These are phyloP conservation scores for Thamnaconus septentrionalis DNA, from an alignment of 2,113 vertebrate genomes.

Conservation along the genomic window DNA sequence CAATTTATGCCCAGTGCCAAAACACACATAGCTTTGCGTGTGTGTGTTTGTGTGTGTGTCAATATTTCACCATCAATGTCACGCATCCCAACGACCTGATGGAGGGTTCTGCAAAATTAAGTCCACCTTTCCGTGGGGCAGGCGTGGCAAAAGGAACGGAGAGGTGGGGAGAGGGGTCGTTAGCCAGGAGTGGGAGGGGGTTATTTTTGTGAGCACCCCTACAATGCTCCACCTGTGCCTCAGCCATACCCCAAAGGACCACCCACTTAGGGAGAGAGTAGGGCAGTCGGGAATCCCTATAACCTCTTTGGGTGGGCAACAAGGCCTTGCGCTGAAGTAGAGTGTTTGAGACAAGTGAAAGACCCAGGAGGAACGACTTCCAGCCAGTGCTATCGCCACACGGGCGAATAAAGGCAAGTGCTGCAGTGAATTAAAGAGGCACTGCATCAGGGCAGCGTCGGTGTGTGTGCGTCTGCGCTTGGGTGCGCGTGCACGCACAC, in stretches of 20 bases:
- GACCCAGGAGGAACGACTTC: constrained; percentile 64
- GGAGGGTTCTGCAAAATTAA: constrained; percentile 63
- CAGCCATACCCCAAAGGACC: constrained; percentile 80
- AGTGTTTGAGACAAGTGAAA: constrained; percentile 77
- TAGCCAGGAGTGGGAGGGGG: constrained; percentile 57
- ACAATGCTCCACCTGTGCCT: constrained; percentile 84
- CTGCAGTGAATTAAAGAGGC: constrained; percentile 57
- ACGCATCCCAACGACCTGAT: constrained; percentile 56
- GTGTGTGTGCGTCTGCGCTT: neutral
- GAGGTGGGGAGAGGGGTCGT: constrained; percentile 48
- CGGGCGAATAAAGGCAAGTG: constrained; percentile 59
- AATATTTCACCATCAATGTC: constrained; percentile 58
- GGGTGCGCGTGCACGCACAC: no score
- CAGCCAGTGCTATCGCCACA: constrained; percentile 62
- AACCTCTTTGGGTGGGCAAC: constrained; percentile 84
- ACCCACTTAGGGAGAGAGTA: constrained; percentile 80
- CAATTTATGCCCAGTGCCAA: constrained; percentile 3
- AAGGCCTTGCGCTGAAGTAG: constrained; percentile 75
- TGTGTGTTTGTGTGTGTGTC: constrained; percentile 56
- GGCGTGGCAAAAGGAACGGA: constrained; percentile 48
- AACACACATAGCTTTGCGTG: constrained; percentile 11
- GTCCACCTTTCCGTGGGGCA: constrained; percentile 67
- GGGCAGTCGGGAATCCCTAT: constrained; percentile 76
- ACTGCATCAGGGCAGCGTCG: constrained; percentile 41
- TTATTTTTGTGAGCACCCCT: constrained; percentile 79